Conservation (phyloP, 2,113 vertebrate genomes). For the Ornithorhynchus anatinus region DNA sequence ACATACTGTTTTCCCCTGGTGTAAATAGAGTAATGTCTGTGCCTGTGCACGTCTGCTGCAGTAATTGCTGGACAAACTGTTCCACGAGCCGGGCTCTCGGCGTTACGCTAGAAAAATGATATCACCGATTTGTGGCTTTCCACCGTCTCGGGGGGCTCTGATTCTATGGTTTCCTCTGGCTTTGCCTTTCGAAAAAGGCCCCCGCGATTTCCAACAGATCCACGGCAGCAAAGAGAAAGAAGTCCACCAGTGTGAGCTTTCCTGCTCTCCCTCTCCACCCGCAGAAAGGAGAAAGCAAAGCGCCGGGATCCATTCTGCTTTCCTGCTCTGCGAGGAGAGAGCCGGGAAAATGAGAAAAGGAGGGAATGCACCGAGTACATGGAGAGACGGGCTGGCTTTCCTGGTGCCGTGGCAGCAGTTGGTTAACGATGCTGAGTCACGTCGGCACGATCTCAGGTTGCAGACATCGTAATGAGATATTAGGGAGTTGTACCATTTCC, state of each 20-base stretch:
- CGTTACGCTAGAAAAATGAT: neutral
- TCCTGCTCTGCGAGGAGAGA: neutral
- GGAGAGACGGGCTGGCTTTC: neutral
- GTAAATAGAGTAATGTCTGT: neutral
- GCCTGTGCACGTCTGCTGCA: neutral
- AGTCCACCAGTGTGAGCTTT: neutral
- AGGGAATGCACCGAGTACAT: neutral
- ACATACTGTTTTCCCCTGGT: neutral
- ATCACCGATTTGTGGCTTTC: neutral
- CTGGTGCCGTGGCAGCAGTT: neutral
- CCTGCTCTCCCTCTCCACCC: neutral
- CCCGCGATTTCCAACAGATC: neutral
- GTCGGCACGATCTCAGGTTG: neutral
- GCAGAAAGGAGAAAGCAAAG: neutral
- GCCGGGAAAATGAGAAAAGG: neutral
- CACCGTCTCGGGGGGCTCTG: neutral
- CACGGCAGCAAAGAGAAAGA: neutral
- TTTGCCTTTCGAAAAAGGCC: neutral
- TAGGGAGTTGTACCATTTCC: neutral
- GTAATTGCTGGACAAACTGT: neutral
- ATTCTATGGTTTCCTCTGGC: neutral
- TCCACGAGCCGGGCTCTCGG: neutral
- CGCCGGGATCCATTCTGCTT: neutral
- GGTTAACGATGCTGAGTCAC: conserved; percentile 13
- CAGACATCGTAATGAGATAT: neutral